phyloP scores from a whole-genome alignment of 2,888 invertebrate species.

The Galeopsomyia nigrocyanea region DNA sequence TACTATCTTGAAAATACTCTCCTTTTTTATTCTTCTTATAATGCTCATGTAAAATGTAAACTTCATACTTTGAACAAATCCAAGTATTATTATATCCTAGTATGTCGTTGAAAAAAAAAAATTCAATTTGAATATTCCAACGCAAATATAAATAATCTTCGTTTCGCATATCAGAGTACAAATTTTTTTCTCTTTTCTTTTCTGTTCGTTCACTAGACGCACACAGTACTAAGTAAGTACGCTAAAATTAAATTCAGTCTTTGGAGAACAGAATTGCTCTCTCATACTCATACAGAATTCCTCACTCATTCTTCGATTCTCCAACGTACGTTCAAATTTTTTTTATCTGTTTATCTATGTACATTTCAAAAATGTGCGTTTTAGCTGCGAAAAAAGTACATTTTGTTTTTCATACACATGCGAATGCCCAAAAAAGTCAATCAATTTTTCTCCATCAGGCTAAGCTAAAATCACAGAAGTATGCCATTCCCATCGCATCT shows the following conservation, averaged over 20 bases:
- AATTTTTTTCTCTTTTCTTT: constrained; percentile 33
- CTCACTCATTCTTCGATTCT: constrained; percentile 13
- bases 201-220: constrained; percentile 40
- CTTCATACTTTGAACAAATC: constrained; percentile 15
- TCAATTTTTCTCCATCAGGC: constrained; percentile 27
- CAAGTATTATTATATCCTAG: not conserved
- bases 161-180: constrained; percentile 9
- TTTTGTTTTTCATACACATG: constrained; percentile 25
- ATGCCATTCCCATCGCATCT: constrained; percentile 41
- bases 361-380: constrained; percentile 41
- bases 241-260: constrained; percentile 62
- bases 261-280: constrained; percentile 50
- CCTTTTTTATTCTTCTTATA: constrained; percentile 25
- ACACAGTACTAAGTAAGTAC: constrained; percentile 53
- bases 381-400: constrained; percentile 29
- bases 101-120: constrained; percentile 31
- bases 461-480: constrained; percentile 48
- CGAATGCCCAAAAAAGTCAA: constrained; percentile 25
- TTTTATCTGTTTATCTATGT: constrained; percentile 28
- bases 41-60: constrained; percentile 2
- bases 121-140: constrained; percentile 23
- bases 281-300: constrained; percentile 38
- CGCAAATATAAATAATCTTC: constrained; percentile 18
- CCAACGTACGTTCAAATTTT: constrained; percentile 22
- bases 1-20: constrained; percentile 28